Percentiles rank a stretch among this genome's conserved stretches.
Conservation (phyloP, 2,888 invertebrate genomes). For the Syrphus vitripennis region DNA sequence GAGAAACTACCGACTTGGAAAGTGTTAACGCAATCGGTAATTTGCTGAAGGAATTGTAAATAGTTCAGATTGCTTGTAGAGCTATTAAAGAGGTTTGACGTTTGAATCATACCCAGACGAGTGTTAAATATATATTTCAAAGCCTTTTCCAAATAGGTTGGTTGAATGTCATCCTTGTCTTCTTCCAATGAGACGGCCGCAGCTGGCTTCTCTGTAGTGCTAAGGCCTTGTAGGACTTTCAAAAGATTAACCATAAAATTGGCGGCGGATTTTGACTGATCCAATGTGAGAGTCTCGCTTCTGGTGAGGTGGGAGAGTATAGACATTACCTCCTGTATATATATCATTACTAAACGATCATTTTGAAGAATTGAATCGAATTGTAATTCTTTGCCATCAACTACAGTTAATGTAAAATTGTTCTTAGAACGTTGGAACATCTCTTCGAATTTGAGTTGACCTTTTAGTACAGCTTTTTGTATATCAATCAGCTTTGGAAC, state of each 20-base stretch:
- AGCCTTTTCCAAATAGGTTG: constrained; percentile 73
- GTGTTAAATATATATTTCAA: constrained; percentile 78
- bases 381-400: constrained; percentile 73
- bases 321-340: constrained; percentile 77
- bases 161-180: neutral
- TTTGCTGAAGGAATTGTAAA: constrained; percentile 75
- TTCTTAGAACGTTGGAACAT: constrained; percentile 72
- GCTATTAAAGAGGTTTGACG: constrained; percentile 74
- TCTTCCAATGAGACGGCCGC: constrained; percentile 32
- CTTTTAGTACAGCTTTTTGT: constrained; percentile 71
- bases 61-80: constrained; percentile 74
- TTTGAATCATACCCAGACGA: constrained; percentile 75
- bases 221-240: constrained; percentile 62
- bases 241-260: constrained; percentile 75
- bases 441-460: constrained; percentile 65
- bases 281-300: constrained; percentile 69
- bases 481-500: constrained; percentile 74
- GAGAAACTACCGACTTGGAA: constrained; percentile 73
- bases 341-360: constrained; percentile 77
- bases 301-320: constrained; percentile 74
- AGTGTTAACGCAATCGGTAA: constrained; percentile 74
- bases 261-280: constrained; percentile 74
- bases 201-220: neutral
- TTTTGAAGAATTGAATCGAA: constrained; percentile 74
- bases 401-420: constrained; percentile 70